A percentile compares a stretch with the other conserved stretches of the same genome.
phyloP scores from a whole-genome alignment of 2,888 invertebrate species.

The Eupithecia subfuscata region DNA sequence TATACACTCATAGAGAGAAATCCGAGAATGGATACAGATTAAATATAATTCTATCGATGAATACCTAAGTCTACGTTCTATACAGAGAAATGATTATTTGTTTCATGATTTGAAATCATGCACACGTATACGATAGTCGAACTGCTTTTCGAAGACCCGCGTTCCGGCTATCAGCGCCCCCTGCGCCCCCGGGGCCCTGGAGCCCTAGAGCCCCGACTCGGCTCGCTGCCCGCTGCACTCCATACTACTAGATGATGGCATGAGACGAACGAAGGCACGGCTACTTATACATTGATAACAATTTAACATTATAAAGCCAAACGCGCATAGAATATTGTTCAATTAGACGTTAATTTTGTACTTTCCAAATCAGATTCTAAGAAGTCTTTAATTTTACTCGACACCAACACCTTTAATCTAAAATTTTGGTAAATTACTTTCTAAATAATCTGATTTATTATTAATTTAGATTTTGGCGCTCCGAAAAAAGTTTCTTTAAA shows the following conservation, averaged over 20 bases:
- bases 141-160: conserved; percentile 79
- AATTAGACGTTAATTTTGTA: conserved; percentile 81
- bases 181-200: background rate
- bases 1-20: conserved; percentile 84
- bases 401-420: conserved; percentile 74
- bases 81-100: conserved; percentile 79
- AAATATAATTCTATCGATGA: conserved; percentile 82
- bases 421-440: conserved; percentile 72
- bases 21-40: conserved; percentile 83
- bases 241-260: conserved; percentile 54
- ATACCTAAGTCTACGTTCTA: conserved; percentile 79
- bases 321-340: conserved; percentile 79
- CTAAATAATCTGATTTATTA: conserved; percentile 82
- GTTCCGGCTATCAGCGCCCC: conserved; percentile 62
- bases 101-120: conserved; percentile 81
- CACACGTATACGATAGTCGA: conserved; percentile 82
- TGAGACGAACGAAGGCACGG: conserved; percentile 82
- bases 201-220: background rate
- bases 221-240: conserved; percentile 44
- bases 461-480: conserved; percentile 81
- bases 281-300: conserved; percentile 76
- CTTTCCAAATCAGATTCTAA: conserved; percentile 83
- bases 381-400: conserved; percentile 81
- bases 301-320: conserved; percentile 70
- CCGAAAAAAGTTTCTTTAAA: conserved; percentile 83